Percentiles rank a stretch among this genome's conserved stretches.
Conservation (phyloP, 1,140 invertebrate genomes). For the Paramacrobiotus metropolitanus region DNA sequence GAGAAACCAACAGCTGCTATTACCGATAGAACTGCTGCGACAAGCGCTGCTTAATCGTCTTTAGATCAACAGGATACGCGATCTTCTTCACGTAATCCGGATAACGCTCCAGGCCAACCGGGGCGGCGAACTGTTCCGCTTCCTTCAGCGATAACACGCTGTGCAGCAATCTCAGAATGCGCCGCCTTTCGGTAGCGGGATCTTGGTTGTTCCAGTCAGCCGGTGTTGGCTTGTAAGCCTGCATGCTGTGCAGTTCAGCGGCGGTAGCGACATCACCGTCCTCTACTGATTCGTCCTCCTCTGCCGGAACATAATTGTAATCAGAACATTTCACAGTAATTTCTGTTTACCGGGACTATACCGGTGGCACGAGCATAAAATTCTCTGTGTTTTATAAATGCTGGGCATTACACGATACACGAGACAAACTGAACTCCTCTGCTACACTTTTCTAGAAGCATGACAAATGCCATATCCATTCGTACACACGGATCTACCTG, state of each 20-base stretch:
- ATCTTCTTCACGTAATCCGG: constrained; percentile 66
- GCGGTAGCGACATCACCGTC: no score
- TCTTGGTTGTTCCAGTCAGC: constrained; percentile 62
- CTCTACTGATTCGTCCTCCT: no score
- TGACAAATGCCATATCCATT: no score
- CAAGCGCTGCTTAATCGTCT: constrained; percentile 61
- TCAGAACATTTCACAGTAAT: no score
- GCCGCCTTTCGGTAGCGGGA: constrained; percentile 41
- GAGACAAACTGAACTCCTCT: no score
- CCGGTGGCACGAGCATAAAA: no score
- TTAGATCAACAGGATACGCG: constrained; percentile 82
- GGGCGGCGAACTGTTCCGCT: constrained; percentile 71
- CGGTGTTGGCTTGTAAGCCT: constrained; percentile 43
- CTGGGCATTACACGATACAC: no score
- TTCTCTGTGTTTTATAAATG: no score
- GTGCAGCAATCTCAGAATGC: constrained; percentile 49
- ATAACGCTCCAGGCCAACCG: constrained; percentile 75
- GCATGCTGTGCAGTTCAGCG: background rate
- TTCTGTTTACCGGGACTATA: no score
- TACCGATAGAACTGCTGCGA: constrained; percentile 64
- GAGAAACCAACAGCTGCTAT: constrained; percentile 12
- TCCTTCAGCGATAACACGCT: constrained; percentile 65
- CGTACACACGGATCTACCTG: no score
- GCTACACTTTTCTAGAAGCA: no score
- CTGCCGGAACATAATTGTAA: no score